phyloP scores from a whole-genome alignment of 2,888 invertebrate species.

The Unio pictorum region DNA sequence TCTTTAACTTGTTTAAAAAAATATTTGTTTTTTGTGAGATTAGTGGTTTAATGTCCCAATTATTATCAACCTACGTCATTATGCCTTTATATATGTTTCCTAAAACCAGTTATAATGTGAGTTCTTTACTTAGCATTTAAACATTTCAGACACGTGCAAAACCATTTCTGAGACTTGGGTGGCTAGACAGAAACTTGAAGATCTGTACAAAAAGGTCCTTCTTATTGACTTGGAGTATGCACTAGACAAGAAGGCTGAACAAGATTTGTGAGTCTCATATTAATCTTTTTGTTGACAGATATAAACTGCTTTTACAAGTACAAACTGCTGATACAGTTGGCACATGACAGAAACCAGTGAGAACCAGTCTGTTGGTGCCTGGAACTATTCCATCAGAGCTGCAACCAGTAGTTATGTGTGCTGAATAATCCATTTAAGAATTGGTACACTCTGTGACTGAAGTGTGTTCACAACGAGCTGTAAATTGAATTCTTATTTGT shows the following conservation, averaged over 20 bases:
- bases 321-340: neutral
- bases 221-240: conserved; percentile 88
- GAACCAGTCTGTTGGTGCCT: too few species aligned
- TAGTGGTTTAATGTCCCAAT: neutral
- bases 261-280: conserved; percentile 77
- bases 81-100: neutral
- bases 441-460: too few species aligned
- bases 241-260: conserved; percentile 89
- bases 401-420: too few species aligned
- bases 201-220: conserved; percentile 77
- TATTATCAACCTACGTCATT: neutral
- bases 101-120: neutral
- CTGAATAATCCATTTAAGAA: too few species aligned
- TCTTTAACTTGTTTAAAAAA: neutral
- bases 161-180: conserved; percentile 73
- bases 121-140: conserved; percentile 2
- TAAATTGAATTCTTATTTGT: too few species aligned
- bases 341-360: neutral
- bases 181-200: conserved; percentile 73
- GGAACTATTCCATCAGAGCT: too few species aligned
- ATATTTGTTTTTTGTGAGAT: neutral
- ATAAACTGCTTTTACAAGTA: neutral
- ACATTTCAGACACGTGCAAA: conserved; percentile 55
- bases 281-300: neutral
- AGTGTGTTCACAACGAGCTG: too few species aligned